Base-by-base conservation (phyloP, 1,140 invertebrate species). In the Macrocentrus cingulum region DNA sequence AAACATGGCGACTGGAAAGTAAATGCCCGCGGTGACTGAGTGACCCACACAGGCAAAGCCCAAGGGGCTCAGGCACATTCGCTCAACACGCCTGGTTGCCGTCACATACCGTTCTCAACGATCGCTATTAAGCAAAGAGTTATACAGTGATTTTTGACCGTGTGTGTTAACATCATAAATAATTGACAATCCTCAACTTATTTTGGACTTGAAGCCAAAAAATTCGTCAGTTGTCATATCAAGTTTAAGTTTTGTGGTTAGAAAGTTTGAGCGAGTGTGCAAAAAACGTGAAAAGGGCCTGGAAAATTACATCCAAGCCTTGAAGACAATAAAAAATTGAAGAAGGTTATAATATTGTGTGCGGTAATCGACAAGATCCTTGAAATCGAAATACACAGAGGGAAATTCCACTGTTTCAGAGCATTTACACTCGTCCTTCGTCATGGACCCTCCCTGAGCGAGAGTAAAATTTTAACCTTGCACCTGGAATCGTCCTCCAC, bases 1-100 rank as follows among this genome's bases (percentile, higher is more conserved):
- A 63, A 71, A 69, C 19, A 71, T 71, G 69, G 71, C 67, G 70
- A 70, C 63, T 68, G 67, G 69, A 71, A 72, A 71, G 70, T 72
- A 71, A 74, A 65, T 68, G 69, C 60, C 63, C 60, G 66, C 65
- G 63, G 61, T 67, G 69, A 68, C 65, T 69, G 65, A 71, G 68
- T 71, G 69, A 74, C 68, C 69, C 65, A 70, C 68, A 71, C 68
- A 67, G 36, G 22, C 19, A 42, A 37, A 42, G 29, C 44, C 54
- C 32, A 48, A 37, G 25, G 29, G 44, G 8, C 37, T 7, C 52
- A 16, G 32, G 46, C 34, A 56, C 54, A 48, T 25, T 57, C 34
- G 55, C 46, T 57, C 55, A 57, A 57, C 37, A 50, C 23, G 45
- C 46, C 45, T 36, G 36, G 11, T 58, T 51, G 60, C 65, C 65